These are phyloP conservation scores for Microdon myrmicae DNA, from an alignment of 2,888 invertebrate genomes.

Conservation along the genomic window DNA sequence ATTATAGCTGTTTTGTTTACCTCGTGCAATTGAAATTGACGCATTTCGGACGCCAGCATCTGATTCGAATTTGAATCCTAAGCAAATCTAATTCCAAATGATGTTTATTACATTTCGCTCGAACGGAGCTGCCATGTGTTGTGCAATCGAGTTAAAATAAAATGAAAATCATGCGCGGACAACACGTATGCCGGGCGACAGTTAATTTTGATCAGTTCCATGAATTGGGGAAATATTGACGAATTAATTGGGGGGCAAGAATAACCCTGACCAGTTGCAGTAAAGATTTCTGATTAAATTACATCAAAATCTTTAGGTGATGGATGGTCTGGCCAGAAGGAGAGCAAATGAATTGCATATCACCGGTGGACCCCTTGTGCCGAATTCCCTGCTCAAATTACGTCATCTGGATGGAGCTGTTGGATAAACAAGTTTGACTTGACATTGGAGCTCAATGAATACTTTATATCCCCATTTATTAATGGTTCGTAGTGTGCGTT, in stretches of 20 bases:
- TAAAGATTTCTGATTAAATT: too few relatives aligned
- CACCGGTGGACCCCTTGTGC: not conserved
- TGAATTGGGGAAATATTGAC: too few relatives aligned
- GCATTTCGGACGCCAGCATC: conserved; percentile 32
- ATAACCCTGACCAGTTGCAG: too few relatives aligned
- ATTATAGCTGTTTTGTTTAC: conserved; percentile 29
- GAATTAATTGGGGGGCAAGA: too few relatives aligned
- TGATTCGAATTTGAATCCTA: conserved; percentile 22
- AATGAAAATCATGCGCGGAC: conserved; percentile 31
- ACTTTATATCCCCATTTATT: too few relatives aligned
- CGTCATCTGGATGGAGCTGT: conserved; percentile 44
- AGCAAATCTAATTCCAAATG: not conserved
- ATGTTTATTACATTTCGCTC: conserved; percentile 24
- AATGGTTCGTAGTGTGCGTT: too few relatives aligned
- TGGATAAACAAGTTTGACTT: conserved; percentile 44
- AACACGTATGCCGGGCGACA: not conserved
- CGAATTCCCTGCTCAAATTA: conserved; percentile 30
- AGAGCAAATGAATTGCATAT: too few relatives aligned
- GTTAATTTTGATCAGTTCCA: conserved; percentile 31
- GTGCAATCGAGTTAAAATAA: conserved; percentile 19
- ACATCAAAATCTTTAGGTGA: too few relatives aligned
- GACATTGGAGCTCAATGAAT: too few relatives aligned
- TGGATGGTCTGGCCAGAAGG: too few relatives aligned
- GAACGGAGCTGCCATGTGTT: conserved; percentile 3
- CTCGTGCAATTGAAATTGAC: conserved; percentile 25